phyloP scores from a whole-genome alignment of 2,797 vertebrate species.

The Tapera naevia region DNA sequence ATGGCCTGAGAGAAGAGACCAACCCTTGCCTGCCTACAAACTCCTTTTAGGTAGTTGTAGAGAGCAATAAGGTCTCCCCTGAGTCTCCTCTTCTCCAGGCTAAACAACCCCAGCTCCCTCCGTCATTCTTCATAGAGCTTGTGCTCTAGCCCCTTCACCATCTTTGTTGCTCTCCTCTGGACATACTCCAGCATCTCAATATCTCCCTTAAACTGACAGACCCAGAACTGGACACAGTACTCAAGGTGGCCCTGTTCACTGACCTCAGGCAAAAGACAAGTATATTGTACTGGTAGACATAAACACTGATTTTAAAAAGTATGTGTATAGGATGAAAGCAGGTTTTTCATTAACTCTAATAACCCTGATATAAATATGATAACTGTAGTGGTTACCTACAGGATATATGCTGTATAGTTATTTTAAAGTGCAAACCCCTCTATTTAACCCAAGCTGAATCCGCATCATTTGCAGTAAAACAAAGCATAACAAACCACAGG shows the following conservation, averaged over 20 bases:
- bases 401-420: background rate
- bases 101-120: no score
- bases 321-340: background rate
- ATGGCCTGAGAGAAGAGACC: no score
- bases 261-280: background rate
- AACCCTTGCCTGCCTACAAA: no score
- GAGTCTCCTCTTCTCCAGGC: no score
- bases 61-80: no score
- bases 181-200: no score
- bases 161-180: no score
- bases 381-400: background rate
- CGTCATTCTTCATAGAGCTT: no score
- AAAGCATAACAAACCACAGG: background rate
- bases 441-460: background rate
- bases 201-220: no score
- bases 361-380: background rate
- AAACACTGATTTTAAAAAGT: background rate
- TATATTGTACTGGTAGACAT: background rate
- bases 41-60: no score
- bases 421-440: background rate
- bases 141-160: no score
- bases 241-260: background rate
- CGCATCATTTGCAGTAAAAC: background rate
- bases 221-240: no score
- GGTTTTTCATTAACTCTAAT: background rate